A percentile compares a stretch with the other conserved stretches of the same genome.
Conservation (phyloP, 1,140 invertebrate species). For the Lamellibrachia luymesi region DNA sequence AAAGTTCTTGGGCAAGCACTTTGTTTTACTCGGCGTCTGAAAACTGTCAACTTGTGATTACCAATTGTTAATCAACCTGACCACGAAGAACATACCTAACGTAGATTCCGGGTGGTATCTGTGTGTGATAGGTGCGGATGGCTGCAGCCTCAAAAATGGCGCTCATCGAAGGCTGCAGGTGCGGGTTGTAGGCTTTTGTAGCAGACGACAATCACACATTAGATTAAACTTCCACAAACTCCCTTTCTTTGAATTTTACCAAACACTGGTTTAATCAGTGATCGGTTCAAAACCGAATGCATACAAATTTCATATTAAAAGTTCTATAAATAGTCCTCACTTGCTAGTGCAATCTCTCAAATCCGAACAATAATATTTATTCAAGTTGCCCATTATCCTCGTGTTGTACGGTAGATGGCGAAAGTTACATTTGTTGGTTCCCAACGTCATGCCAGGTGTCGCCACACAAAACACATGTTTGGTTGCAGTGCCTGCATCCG, state of each 20-base stretch:
- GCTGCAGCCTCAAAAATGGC: conserved; percentile 50
- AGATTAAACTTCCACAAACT: conserved; percentile 70
- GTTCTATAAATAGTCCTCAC: background rate
- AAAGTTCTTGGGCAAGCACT: background rate
- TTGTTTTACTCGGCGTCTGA: too few species aligned
- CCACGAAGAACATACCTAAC: conserved; percentile 9
- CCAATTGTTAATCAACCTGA: background rate
- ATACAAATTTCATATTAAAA: background rate
- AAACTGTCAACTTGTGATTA: background rate
- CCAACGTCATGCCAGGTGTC: background rate
- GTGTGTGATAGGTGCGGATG: conserved; percentile 43
- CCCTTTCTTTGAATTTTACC: conserved; percentile 86
- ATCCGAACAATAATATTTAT: background rate
- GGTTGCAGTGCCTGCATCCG: background rate
- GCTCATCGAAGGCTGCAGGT: conserved; percentile 42
- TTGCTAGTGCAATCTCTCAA: background rate
- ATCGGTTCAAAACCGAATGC: background rate
- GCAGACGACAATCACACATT: conserved; percentile 28
- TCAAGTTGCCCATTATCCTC: background rate
- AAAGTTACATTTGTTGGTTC: background rate
- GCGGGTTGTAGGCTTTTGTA: conserved; percentile 38
- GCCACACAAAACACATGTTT: background rate
- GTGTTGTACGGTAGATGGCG: background rate
- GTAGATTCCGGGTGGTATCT: conserved; percentile 45
- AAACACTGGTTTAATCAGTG: conserved; percentile 75